Base-by-base conservation (phyloP, 2,888 invertebrate genomes). In the Epiblema foenella region DNA sequence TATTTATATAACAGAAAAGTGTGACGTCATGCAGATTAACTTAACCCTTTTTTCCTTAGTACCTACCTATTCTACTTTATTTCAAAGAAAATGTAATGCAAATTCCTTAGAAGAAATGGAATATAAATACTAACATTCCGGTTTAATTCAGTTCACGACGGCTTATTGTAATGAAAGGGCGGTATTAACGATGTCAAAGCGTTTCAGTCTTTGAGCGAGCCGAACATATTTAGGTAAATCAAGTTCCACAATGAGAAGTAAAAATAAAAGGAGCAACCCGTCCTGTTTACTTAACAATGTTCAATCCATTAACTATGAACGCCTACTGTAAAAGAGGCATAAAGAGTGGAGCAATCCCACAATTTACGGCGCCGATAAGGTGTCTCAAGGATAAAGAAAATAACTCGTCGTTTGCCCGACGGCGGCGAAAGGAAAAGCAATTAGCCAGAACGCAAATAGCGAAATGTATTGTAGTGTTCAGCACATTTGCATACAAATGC, bases 371-470 rank as follows among this genome's bases (percentile, higher is more conserved):
- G 77, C 81, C 83, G 81, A 85, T 85, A 84, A 88, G 84, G 81
- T 82, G 83, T 81, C 80, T 78, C 69, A 75, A 77, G 74, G 76
- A 83, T 82, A 86, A 86, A 85, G 85, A 85, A 74, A 88, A 81
- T 85, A 84, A 85, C 81, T 78, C 82, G 75, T 82, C 82, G 82
- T 87, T 88, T 84, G 83, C 85, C 82, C 79, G 77, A 78, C 75
- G 77, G 80, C 58, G 85, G 82, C 81, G 84, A 89, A 89, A 90
- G 89, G 89, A 89, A 90, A 89, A 88, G 89, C 91, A 91, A 91
- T 91, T 92, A 91, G 88, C 86, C 85, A 74, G 83, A 90, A 89
- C 86, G 86, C 86, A 89, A 90, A 90, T 89, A 87, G 85, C 84
- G 77, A 86, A 88, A 87, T 88, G 86, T 89, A 89, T 88, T 87